Base-by-base conservation (phyloP, 2,888 invertebrate species). In the Perizoma flavofasciatum region DNA sequence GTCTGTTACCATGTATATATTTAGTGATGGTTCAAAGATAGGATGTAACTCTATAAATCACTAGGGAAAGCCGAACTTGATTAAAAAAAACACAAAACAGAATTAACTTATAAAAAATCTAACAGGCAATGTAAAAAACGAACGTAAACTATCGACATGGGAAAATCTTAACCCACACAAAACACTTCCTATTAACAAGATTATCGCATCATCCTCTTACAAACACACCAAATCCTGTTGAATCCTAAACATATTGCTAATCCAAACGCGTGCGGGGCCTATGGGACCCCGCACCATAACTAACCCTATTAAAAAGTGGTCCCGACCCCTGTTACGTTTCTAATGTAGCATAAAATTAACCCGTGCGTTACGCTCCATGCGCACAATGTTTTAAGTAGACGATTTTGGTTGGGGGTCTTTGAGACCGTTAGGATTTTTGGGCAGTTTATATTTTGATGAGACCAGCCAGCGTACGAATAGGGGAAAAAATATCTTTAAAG, bases 341-440 rank as follows among this genome's bases (percentile, higher is more conserved):
- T 91, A 91, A 91, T 91, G 91, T 90, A 90, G 88, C 91, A 91
- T 90, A 90, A 91, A 91, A 91, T 91, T 88, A 91, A 91, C 84
- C 86, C 82, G 82, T 70, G 75, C 85, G 88, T 88, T 85, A 88
- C 86, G 88, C 82, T 72, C 69, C 79, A 71, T 81, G 88, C 84
- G 75, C 74, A 73, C 84, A 75, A 77, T 81, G 83, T 79, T 85
- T 82, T 83, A 82, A 83, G 77, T 79, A 75, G 74, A 74, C 69
- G 69, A 68, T 71, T 58, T 62, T 58, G 58, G 62, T 62, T 54
- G 55, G 70, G 72, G 70, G 73, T 71, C 69, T 64, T 61, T 68
- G 67, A 69, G 69, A 66, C 75, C 73, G 77, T 72, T 77, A 70
- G 67, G 60, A 71, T 68, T 74, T 76, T 74, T 68, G 68, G 70